Evolutionary conservation across 2,797 vertebrate species (phyloP), one percentile per base, ranked within the genome.

Genomic region (Nasua narica): DNA sequence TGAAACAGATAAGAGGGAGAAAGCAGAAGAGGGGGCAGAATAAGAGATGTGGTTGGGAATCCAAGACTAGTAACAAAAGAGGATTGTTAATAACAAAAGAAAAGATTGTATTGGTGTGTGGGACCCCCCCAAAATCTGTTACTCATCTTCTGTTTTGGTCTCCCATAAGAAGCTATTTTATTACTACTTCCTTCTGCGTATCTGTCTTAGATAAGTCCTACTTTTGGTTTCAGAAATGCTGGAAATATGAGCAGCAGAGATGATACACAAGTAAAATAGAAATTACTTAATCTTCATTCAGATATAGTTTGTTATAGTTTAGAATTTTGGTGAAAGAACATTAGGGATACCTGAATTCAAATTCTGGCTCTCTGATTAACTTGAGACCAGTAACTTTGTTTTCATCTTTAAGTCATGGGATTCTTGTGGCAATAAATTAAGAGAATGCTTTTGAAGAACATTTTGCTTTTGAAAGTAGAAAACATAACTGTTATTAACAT

Each of bases 211-310:
- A 0, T 37, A 76, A 85, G 13, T 92, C 62, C 54, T 92, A 10
- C 37, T 70, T 91, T 90, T 72, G 54, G n/a, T 96, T 95, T 94
- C 21, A 87, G 85, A 89, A 91, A 67, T 70, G 43, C 50, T 96
- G 40, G 67, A 85, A 95, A 83, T 93, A 27, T 29, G 15, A 97
- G 25, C 58, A 58, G 29, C 23, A 87, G 62, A 83, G 69, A 79
- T 81, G 77, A 89, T 85, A 50, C 8, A 74, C 37, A 77, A 87
- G 27, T 79, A 86, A 81, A 88, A 82, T 89, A 93, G 78, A 90
- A 85, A 91, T 60, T 46, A 2, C 48, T 78, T 78, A 54, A 5
- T 87, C 37, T 92, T 93, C 15, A 48, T 90, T 86, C n/a, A 67
- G 35, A 74, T 91, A 10, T 60, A 67, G 62, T 90, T 95, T 58